phyloP scores from a whole-genome alignment of 2,113 vertebrate genomes.

The Corythaeola cristata region DNA sequence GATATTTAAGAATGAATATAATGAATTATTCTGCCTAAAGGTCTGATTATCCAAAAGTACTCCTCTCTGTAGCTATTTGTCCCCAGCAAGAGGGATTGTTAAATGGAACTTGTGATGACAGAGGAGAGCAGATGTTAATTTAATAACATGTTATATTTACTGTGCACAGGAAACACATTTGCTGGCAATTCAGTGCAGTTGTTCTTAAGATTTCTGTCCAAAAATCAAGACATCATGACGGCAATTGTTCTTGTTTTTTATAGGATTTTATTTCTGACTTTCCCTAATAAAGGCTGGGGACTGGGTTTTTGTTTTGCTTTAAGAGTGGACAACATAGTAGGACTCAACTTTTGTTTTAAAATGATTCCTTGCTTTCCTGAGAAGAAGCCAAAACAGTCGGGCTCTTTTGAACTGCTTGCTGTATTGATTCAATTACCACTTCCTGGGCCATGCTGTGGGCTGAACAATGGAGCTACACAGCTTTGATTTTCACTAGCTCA shows the following conservation, averaged over 20 bases:
- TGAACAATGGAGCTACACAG: neutral
- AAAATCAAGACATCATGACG: neutral
- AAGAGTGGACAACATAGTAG: neutral
- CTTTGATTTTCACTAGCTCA: neutral
- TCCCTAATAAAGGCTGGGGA: neutral
- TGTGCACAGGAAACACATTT: neutral
- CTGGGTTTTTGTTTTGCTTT: neutral
- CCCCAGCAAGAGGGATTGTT: neutral
- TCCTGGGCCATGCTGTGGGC: neutral
- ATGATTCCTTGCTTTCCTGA: neutral
- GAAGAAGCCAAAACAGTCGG: neutral
- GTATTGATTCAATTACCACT: neutral
- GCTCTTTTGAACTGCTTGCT: neutral
- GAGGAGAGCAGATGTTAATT: neutral
- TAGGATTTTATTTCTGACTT: neutral
- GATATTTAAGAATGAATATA: neutral
- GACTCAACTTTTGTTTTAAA: neutral
- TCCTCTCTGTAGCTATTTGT: neutral
- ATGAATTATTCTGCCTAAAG: neutral
- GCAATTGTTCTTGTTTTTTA: fast-evolving
- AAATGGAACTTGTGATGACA: neutral
- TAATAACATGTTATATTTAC: neutral
- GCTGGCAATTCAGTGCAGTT: neutral
- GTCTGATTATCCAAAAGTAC: neutral
- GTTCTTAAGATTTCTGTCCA: neutral